Evolutionary conservation across 2,888 invertebrate genomes (phyloP).

Genomic region (Watsonalla cultraria): DNA sequence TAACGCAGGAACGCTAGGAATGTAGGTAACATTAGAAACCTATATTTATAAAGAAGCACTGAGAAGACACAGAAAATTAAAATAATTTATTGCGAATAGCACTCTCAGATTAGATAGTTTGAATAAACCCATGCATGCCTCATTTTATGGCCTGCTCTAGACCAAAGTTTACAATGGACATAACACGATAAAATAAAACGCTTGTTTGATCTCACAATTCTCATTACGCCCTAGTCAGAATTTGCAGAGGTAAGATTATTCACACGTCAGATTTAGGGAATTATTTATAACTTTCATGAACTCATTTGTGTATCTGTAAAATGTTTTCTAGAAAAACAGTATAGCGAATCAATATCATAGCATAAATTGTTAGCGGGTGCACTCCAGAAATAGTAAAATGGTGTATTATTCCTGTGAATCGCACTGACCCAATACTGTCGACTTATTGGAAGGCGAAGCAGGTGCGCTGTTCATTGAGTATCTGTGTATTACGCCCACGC

Average conservation of each 20-base stretch:
- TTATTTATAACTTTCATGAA: too few relatives aligned
- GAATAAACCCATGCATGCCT: conserved; percentile 8
- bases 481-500: conserved; percentile 25
- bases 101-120: conserved; percentile 24
- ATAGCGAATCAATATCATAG: neutral
- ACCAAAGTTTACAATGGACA: conserved; percentile 30
- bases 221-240: conserved; percentile 8
- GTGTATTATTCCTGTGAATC: conserved; percentile 31
- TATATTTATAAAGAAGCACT: neutral
- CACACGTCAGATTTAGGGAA: too few relatives aligned
- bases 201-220: conserved; percentile 15
- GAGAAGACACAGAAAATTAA: conserved; percentile 13
- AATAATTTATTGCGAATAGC: conserved; percentile 20
- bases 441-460: conserved; percentile 31
- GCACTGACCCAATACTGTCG: conserved; percentile 42
- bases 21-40: too few relatives aligned
- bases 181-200: conserved; percentile 23
- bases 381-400: conserved; percentile 40
- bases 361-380: conserved; percentile 15
- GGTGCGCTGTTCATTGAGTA: conserved; percentile 19
- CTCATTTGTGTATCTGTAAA: neutral
- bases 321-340: too few relatives aligned
- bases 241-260: neutral
- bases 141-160: conserved; percentile 32
- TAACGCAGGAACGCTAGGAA: too few relatives aligned